A percentile compares a stretch with the other conserved stretches of the same genome.
These are phyloP conservation scores for Nycticryphes semicollaris DNA, from an alignment of 2,113 vertebrate species.

Conservation along the genomic window DNA sequence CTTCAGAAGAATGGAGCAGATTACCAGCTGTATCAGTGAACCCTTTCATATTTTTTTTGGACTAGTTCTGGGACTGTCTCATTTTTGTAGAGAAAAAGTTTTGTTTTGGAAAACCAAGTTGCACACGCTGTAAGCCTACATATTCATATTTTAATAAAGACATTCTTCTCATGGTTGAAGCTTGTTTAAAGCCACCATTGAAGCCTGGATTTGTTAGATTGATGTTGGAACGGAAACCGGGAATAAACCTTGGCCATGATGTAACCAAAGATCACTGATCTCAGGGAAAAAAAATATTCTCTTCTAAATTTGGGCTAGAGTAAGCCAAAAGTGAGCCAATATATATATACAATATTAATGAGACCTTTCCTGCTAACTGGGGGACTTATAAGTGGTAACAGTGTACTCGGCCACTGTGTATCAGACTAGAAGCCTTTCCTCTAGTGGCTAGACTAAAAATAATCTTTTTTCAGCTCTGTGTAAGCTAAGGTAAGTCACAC, in stretches of 20 bases:
- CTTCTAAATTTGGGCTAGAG: not conserved
- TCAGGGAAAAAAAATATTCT: not conserved
- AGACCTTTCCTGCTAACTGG: slow-evolving; percentile 28
- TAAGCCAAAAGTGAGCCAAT: not conserved
- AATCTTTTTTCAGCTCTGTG: not conserved
- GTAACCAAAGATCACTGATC: slow-evolving; percentile 15
- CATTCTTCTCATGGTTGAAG: slow-evolving; percentile 22
- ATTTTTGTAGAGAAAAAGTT: not conserved
- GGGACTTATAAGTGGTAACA: not conserved
- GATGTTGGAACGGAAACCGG: not conserved
- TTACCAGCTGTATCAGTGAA: not conserved
- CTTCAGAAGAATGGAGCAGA: not conserved
- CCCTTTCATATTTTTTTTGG: not conserved
- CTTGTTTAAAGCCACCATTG: slow-evolving; percentile 24
- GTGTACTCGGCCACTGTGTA: not conserved
- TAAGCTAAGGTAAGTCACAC: not conserved
- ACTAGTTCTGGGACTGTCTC: not conserved
- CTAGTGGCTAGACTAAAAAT: not conserved
- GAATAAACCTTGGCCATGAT: slow-evolving; percentile 8
- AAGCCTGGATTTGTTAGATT: not conserved
- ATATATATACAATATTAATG: slow-evolving; percentile 18
- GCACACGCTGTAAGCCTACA: not conserved
- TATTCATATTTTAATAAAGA: slow-evolving; percentile 16
- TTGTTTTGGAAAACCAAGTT: not conserved
- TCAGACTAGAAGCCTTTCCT: not conserved